A percentile compares a stretch with the other conserved stretches of the same genome.
These are phyloP conservation scores for Drosophila orena DNA, from an alignment of 1,140 invertebrate species.

Conservation along the genomic window DNA sequence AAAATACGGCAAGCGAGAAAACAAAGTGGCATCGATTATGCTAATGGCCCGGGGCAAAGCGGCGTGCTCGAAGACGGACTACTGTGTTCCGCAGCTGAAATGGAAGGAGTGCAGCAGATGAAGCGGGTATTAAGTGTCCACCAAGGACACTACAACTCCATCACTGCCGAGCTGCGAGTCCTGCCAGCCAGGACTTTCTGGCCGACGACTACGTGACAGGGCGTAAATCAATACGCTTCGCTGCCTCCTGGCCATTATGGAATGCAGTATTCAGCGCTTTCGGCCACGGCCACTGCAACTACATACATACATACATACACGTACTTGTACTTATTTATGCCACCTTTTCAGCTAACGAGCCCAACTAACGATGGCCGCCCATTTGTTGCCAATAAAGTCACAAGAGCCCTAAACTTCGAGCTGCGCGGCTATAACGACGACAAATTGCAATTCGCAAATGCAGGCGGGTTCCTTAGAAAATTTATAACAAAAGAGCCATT, in stretches of 20 bases:
- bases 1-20: conserved; percentile 27
- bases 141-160: conserved; percentile 1
- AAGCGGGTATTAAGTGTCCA: conserved; percentile 18
- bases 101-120: neutral
- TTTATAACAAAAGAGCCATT: conserved; percentile 36
- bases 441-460: conserved; percentile 63
- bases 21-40: conserved; percentile 78
- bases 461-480: conserved; percentile 29
- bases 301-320: too few relatives aligned
- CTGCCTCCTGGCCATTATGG: conserved; percentile 61
- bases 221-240: conserved; percentile 71
- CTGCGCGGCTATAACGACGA: conserved; percentile 55
- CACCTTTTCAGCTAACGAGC: conserved; percentile 59
- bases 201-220: conserved; percentile 62
- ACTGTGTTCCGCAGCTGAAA: conserved; percentile 12
- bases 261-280: conserved; percentile 71
- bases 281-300: conserved; percentile 17
- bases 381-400: conserved; percentile 62
- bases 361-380: conserved; percentile 37
- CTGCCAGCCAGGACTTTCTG: neutral
- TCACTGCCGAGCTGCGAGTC: conserved; percentile 9
- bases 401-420: conserved; percentile 37
- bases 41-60: conserved; percentile 42
- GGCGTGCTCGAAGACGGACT: conserved; percentile 26
- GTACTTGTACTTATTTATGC: conserved; percentile 46